Base-by-base conservation (phyloP, 2,888 invertebrate species). In the Parnassius glacialis region DNA sequence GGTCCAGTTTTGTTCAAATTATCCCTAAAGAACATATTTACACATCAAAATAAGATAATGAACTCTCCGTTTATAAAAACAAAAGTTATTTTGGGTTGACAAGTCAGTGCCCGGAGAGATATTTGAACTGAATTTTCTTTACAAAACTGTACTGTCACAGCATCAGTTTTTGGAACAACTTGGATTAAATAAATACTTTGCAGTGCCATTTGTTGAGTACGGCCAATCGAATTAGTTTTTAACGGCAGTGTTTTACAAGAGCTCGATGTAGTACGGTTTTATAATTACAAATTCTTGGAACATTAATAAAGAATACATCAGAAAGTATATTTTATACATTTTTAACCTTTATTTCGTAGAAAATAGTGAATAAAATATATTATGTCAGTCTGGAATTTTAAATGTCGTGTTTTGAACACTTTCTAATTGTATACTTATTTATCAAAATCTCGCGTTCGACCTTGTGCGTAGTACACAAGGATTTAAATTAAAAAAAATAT, bases 181-280 rank as follows among this genome's bases (percentile, higher is more conserved):
- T 76, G 81, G 83, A 87, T 87, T 87, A 84, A 85, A 83, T 83
- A 84, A 83, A 86, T 84, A 83, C 76, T 78, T 81, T 76, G 70
- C 70, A 73, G 74, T 71, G 75, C 70, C 74, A 77, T 83, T 85
- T 81, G 75, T 78, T 79, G 74, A 70, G 74, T 78, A 83, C 84
- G 79, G 75, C 74, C 73, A 76, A 78, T 79, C 76, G 75, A 81
- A 79, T 79, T 75, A 75, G 71, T 68, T 67, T 52, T 58, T 65
- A 68, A 59, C 20, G 25, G 13, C 7, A 41, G 12, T 55, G 45
- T 60, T 57, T 52, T 57, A 41, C 59, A 63, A 57, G 57, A 60
- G 47, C 52, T 52, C 20, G 43, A 48, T 13, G 48, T 10, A 9
- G 0, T 16, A 51, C 41, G 55, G 20, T n/a, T 51, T 52, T 58